Conservation (phyloP, 92 coral and sea anemone species). For the Epizoanthus stellaris region DNA sequence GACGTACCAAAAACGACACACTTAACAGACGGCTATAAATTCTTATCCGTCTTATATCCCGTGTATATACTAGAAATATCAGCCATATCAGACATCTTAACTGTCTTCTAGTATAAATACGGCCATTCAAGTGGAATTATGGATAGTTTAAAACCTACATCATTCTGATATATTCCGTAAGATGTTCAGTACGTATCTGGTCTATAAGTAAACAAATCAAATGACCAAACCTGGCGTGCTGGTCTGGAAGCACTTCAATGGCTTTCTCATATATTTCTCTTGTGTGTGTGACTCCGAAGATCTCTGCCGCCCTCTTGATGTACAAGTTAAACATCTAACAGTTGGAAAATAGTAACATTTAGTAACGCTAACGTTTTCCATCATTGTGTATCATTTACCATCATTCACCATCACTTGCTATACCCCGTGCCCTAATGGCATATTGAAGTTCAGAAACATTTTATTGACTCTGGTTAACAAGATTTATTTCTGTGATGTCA, state of each 20-base stretch:
- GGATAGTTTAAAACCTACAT: too few species aligned
- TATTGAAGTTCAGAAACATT: background rate
- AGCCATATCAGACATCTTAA: too few species aligned
- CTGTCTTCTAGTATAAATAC: too few species aligned
- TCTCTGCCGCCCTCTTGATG: conserved; percentile 98
- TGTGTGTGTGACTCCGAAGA: conserved; percentile 98
- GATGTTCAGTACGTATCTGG: background rate
- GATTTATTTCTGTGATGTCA: too few species aligned
- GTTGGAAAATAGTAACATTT: conserved; percentile 13
- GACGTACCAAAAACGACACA: too few species aligned
- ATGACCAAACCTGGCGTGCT: conserved; percentile 78
- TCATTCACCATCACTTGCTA: too few species aligned
- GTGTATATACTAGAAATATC: too few species aligned
- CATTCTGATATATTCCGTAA: background rate
- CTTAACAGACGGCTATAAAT: too few species aligned
- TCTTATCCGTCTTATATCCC: too few species aligned
- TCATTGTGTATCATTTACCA: too few species aligned
- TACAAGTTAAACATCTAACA: conserved; percentile 92
- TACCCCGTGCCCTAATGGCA: background rate
- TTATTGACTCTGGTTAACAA: background rate
- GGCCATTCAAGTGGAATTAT: too few species aligned
- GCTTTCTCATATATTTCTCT: conserved; percentile 97
- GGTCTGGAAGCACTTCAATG: conserved; percentile 88
- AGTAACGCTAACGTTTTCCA: background rate
- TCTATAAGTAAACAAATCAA: background rate